Conservation (phyloP, 2,888 invertebrate species). For the Rhabditoides inermis region DNA sequence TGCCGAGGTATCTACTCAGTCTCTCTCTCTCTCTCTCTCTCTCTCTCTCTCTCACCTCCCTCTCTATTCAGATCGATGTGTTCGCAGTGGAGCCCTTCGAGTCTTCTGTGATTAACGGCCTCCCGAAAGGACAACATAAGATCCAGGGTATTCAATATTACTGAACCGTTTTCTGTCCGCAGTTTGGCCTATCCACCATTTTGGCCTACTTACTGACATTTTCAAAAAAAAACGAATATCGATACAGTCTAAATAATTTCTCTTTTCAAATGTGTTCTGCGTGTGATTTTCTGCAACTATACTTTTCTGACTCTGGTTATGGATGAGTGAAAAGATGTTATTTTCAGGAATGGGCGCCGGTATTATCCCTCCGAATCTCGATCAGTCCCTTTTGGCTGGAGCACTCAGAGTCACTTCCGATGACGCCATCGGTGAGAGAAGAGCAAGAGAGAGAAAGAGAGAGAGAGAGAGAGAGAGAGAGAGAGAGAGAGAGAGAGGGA, state of each 20-base stretch:
- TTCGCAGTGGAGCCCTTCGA: slow-evolving; percentile 31
- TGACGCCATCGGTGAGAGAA: slow-evolving; percentile 13
- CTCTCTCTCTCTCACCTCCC: neutral
- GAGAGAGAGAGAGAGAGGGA: neutral
- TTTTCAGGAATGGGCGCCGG: slow-evolving; percentile 31
- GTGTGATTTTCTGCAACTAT: too few species aligned
- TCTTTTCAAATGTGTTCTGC: too few species aligned
- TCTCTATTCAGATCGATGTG: slow-evolving; percentile 5
- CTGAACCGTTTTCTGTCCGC: neutral
- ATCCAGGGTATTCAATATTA: slow-evolving; percentile 21
- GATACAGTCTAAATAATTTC: too few species aligned
- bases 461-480: neutral
- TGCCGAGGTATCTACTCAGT: slow-evolving; percentile 12
- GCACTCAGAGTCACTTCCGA: slow-evolving; percentile 20
- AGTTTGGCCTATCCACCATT: neutral
- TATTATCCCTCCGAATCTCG: slow-evolving; percentile 21
- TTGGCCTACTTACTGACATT: neutral
- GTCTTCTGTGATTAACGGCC: slow-evolving; percentile 29
- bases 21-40: neutral
- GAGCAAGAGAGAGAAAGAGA: neutral
- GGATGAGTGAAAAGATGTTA: too few species aligned
- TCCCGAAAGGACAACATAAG: slow-evolving; percentile 18
- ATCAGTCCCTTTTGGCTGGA: slow-evolving; percentile 12
- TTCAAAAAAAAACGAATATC: too few species aligned
- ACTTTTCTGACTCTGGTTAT: too few species aligned